A percentile compares a stretch with the other conserved stretches of the same genome.
Evolutionary conservation across 2,113 vertebrate genomes (phyloP).

Genomic region (Beaufortia kweichowensis): DNA sequence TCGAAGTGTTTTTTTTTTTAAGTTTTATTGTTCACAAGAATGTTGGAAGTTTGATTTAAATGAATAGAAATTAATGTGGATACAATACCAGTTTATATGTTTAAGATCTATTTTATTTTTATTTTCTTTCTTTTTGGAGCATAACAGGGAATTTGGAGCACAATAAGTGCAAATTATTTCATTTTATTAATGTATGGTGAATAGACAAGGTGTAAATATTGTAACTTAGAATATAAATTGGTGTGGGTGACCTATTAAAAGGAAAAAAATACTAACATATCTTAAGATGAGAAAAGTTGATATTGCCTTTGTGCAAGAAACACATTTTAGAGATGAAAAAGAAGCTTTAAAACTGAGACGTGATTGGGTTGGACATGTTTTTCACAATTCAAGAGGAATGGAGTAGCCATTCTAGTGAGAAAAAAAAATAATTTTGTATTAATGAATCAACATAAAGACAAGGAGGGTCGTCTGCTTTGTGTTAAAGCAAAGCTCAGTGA

Average conservation of each 20-base stretch:
- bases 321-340: constrained; percentile 14
- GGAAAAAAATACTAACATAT: neutral
- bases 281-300: neutral
- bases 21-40: neutral
- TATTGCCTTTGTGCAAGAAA: neutral
- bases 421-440: neutral
- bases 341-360: neutral
- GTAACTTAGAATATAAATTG: constrained; percentile 9
- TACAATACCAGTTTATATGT: neutral
- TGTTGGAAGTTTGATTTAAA: neutral
- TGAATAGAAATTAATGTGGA: neutral
- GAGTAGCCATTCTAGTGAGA: neutral
- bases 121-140: neutral
- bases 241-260: constrained; percentile 3
- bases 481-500: neutral
- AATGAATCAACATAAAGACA: neutral
- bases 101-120: neutral
- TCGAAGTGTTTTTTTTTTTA: neutral
- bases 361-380: neutral
- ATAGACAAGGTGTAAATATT: neutral
- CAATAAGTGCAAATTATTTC: neutral
- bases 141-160: neutral
- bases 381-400: neutral
- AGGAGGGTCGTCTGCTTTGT: neutral
- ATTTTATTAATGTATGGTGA: neutral